These are phyloP conservation scores for Coleophora flavipennella DNA, from an alignment of 2,888 invertebrate genomes.

Conservation along the genomic window DNA sequence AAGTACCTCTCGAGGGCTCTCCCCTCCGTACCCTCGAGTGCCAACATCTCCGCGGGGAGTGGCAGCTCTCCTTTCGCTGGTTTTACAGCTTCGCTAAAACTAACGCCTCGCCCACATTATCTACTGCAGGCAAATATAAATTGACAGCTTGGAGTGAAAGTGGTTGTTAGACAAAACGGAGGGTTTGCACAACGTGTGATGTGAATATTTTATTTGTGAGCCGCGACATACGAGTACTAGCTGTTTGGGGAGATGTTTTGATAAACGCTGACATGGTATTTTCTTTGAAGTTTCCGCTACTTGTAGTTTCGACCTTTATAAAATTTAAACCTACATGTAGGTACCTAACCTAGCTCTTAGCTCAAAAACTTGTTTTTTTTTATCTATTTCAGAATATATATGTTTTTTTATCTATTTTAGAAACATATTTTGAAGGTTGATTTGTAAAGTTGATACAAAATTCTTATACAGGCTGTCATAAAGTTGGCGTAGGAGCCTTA, in stretches of 20 bases:
- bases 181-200: slow-evolving; percentile 49
- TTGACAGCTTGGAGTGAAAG: slow-evolving; percentile 59
- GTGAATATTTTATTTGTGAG: slow-evolving; percentile 53
- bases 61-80: slow-evolving; percentile 11
- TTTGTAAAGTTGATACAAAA: no score
- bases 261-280: slow-evolving; percentile 3
- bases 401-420: no score
- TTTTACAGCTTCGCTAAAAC: slow-evolving; percentile 26
- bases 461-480: no score
- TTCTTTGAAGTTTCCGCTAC: slow-evolving; percentile 5
- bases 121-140: slow-evolving; percentile 65
- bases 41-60: slow-evolving; percentile 16
- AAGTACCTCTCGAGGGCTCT: neutral
- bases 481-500: no score
- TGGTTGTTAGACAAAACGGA: slow-evolving; percentile 55
- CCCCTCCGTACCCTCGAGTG: slow-evolving; percentile 22
- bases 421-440: no score
- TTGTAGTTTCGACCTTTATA: no score
- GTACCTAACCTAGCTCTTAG: no score
- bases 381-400: no score
- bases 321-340: no score
- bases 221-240: slow-evolving; percentile 24
- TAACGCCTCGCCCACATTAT: slow-evolving; percentile 41
- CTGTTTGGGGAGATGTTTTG: slow-evolving; percentile 22
- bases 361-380: no score